Base-by-base conservation (phyloP, 2,888 invertebrate species). In the Cheilosia variabilis region DNA sequence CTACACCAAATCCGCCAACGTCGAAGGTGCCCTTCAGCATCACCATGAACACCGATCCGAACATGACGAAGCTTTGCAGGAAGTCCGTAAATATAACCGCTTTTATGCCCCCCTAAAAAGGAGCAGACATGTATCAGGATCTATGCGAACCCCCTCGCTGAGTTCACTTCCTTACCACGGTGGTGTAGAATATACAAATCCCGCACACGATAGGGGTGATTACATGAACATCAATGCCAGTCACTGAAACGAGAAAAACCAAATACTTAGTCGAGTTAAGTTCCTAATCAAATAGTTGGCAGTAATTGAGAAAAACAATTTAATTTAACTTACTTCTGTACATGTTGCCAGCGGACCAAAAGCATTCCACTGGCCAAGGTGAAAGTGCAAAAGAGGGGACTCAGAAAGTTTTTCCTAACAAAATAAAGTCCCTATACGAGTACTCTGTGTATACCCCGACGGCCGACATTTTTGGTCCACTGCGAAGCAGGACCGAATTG, bases 71-170 rank as follows among this genome's bases (percentile, higher is more conserved):
- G 53, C 95, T 95, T 93, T 97, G 96, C 72, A 96, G 95, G 17
- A 96, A 96, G 89, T 96, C 96, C 1, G 96, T 96, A 96, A 96
- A 96, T 55, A 96, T 96, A 0, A 96, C 96, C 43, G 96, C 96
- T 92, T 95, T 96, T 60, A 96, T 92, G 76, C 96, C 96, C 88
- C 96, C 96, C 96, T 96, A 17, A 47, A 47, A 47, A 45, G 2
- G 1, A 45, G 6, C n/a, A 17, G 0, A 47, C 2, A 60, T 45
- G 19, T 1, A 15, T 10, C 19, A 17, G 9, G 1, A 4, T 1
- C 13, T 13, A 47, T 7, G 6, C n/a, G 4, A 50, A 50, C 10
- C 13, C 22, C 50, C 13, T 22, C 50, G 0, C 24, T 4, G 62
- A 6, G 7, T 1, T n/a, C 15, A 52, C 17, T 24, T 50, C 95